Base-by-base conservation (phyloP, 2,888 invertebrate species). In the Neocrepidodera transversa region DNA sequence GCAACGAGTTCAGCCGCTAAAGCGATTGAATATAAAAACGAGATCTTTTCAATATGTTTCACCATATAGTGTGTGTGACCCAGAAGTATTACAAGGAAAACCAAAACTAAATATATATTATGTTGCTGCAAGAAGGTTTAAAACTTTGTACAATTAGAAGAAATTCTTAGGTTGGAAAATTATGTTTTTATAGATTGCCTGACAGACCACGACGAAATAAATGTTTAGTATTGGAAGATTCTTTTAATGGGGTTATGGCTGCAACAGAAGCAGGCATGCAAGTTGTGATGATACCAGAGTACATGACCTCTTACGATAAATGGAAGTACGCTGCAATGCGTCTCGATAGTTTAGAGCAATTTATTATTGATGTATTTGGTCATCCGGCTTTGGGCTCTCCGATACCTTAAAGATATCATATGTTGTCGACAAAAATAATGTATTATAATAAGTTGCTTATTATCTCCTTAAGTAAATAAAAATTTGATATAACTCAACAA, bases 201-300 rank as follows among this genome's bases (percentile, higher is more conserved):
- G 86, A 88, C 62, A 82, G 84, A 65, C 89, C 91, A 8, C 75
- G 82, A 4, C 85, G 88, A 4, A 81, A 82, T 58, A 50, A 71
- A 64, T 91, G 92, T 72, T 79, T 95, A 60, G 94, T 94, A 2
- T 92, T 95, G 75, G 96, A 96, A 81, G 96, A 97, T 79, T 91
- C 96, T 0, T 90, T 91, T 0, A 93, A 93, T 77, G 96, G 96
- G 1, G 92, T 94, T 0, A 83, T 85, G 16, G 91, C 91, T 0
- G 95, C 89, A 0, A 74, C 84, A 17, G 82, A 85, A 13, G 95
- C 95, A 0, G 90, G 90, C 4, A 95, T 95, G 95, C 92, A 92
- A 77, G 86, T 85, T 0, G 87, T 93, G 0, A 89, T 92, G 89
- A 90, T 93, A 1, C 92, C 93, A 0, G 91, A 90, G 73, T 63